Percentiles rank a stretch among this genome's conserved stretches.
These are phyloP conservation scores for Netelia fuscicornis DNA, from an alignment of 2,888 invertebrate genomes.

Conservation along the genomic window DNA sequence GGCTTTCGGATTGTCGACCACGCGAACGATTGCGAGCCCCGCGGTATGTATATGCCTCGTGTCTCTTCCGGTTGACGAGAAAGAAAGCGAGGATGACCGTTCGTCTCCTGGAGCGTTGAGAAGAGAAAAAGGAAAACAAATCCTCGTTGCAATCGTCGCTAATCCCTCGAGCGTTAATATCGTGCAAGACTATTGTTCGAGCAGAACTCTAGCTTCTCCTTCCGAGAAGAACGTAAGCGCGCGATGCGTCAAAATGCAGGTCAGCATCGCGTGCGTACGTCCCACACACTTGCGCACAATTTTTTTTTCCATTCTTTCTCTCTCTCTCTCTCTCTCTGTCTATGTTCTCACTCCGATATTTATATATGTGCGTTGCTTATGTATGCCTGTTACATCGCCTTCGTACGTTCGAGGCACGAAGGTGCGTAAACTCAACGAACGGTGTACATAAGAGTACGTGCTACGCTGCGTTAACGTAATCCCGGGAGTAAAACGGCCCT, in stretches of 20 bases:
- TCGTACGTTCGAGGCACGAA: conserved; percentile 7
- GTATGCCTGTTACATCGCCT: background rate
- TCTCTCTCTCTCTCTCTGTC: no score
- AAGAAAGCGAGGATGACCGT: conserved; percentile 20
- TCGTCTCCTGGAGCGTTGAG: background rate
- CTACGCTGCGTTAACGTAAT: conserved; percentile 54
- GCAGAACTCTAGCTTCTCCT: background rate
- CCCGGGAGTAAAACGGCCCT: conserved; percentile 40
- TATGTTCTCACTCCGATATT: background rate
- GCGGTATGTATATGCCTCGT: background rate
- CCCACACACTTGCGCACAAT: background rate
- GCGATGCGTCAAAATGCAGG: conserved; percentile 52
- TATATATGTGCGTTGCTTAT: background rate
- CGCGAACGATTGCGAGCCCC: background rate
- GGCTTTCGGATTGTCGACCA: background rate
- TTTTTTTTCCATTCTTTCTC: background rate
- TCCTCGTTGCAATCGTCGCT: background rate
- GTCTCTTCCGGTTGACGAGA: conserved; percentile 50
- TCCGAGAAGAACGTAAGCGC: conserved; percentile 16
- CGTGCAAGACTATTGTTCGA: conserved; percentile 12
- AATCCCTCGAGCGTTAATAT: conserved; percentile 18
- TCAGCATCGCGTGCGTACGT: conserved; percentile 39
- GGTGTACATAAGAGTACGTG: conserved; percentile 28
- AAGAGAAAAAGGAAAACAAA: background rate
- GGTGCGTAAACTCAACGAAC: conserved; percentile 58